Evolutionary conservation across 2,113 vertebrate species (phyloP).

Genomic region (Casuarius casuarius): DNA sequence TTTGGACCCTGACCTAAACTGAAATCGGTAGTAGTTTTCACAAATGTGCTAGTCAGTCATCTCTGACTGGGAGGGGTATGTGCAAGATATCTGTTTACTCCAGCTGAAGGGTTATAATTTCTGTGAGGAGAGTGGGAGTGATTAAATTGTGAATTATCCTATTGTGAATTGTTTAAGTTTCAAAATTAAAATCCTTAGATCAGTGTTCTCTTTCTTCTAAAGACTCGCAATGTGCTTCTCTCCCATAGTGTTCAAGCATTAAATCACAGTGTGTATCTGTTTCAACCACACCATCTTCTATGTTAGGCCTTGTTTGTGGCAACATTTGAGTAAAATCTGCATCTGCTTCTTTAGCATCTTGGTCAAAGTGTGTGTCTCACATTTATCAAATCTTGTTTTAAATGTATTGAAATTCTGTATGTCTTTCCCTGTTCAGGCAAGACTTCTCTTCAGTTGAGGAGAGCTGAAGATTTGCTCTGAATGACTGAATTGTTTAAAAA

Average conservation of each 20-base stretch:
- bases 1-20: background rate
- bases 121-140: background rate
- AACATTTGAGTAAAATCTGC: background rate
- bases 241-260: background rate
- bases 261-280: background rate
- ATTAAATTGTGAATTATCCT: background rate
- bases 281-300: background rate
- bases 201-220: background rate
- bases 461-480: background rate
- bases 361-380: background rate
- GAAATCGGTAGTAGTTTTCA: background rate
- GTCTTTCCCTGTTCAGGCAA: background rate
- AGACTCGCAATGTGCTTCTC: background rate
- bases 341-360: background rate
- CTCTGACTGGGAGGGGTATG: background rate
- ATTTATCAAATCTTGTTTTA: background rate
- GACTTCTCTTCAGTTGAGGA: background rate
- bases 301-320: background rate
- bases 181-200: background rate
- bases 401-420: background rate
- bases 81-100: background rate
- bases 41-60: background rate
- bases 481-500: background rate
- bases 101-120: background rate
- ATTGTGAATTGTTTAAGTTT: background rate